Percentiles rank a stretch among this genome's conserved stretches.
These are phyloP conservation scores for Montipora cactus DNA, from an alignment of 64 coral and sea anemone genomes.

Conservation along the genomic window DNA sequence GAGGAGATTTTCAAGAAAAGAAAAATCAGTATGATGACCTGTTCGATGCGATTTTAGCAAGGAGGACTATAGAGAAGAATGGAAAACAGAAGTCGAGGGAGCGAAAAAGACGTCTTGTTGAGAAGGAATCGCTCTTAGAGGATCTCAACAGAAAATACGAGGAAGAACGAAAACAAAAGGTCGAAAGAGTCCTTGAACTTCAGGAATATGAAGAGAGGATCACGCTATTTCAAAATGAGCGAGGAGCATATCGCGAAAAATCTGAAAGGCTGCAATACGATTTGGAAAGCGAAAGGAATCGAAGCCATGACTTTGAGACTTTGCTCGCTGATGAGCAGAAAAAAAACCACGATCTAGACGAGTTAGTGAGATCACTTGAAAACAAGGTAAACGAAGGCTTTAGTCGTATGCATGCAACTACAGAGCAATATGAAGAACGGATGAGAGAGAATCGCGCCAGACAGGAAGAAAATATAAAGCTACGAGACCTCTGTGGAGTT, in stretches of 20 bases:
- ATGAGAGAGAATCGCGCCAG: constrained; percentile 27
- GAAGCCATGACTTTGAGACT: constrained; percentile 4
- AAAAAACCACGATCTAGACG: constrained; percentile 6
- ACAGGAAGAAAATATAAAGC: constrained; percentile 30
- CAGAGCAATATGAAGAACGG: constrained; percentile 28
- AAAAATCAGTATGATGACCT: constrained; percentile 1
- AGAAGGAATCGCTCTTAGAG: constrained; percentile 10
- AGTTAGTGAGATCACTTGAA: constrained; percentile 33
- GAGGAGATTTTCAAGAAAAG: background rate
- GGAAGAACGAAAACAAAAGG: constrained; percentile 40
- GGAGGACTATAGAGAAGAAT: constrained; percentile 5
- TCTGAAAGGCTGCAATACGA: constrained; percentile 21
- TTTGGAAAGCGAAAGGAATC: constrained; percentile 27
- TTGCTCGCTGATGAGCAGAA: constrained; percentile 23
- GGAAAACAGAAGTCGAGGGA: constrained; percentile 38
- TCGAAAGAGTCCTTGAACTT: constrained; percentile 21
- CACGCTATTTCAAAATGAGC: background rate
- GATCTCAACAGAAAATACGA: background rate
- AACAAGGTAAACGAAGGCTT: background rate
- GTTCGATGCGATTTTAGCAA: constrained; percentile 6
- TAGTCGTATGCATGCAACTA: constrained; percentile 16
- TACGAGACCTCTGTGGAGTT: constrained; percentile 12
- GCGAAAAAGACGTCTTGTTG: constrained; percentile 14
- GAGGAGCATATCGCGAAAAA: background rate
- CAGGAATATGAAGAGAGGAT: constrained; percentile 2